Base-by-base conservation (phyloP, 2,888 invertebrate genomes). In the Pteria penguin region DNA sequence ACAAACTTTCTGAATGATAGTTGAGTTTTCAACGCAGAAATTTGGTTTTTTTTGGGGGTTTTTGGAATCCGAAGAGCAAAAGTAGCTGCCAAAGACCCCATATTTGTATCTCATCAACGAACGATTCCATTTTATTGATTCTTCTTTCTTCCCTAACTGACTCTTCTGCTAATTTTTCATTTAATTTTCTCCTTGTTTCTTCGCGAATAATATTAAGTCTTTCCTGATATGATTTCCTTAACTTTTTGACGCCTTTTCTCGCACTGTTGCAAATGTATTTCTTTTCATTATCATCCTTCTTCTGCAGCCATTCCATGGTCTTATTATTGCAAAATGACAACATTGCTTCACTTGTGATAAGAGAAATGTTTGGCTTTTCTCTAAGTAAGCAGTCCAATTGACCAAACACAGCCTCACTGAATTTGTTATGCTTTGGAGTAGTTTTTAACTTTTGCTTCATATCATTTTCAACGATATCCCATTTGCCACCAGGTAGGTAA, bases 81-180 rank as follows among this genome's bases (percentile, higher is more conserved):
- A 26, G 68, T 74, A 77, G 60, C 33, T 80, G 80, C 80, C 80
- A 77, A 4, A 80, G 62, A 24, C 76, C 77, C 74, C 72, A 80
- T 14, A 74, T 24, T 22, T 66, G 14, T 31, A 76, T 72, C 1
- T 74, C 61, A 62, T 76, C 66, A n/a, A 61, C 73, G 14, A 71
- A 31, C 8, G 29, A 27, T 79, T 79, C 77, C 29, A 68, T 3
- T 32, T 55, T 63, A 26, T 68, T 26, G 18, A 79, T 33, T 63
- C 67, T 60, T 27, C 32, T 54, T n/a, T n/a, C n/a, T 70, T 78
- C 68, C 36, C 36, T 61, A n/a, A n/a, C 27, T 65, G 67, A 58
- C 27, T n/a, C 66, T 65, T 72, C 60, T 63, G 29, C 31, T 29
- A 32, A 33, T 29, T 61, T 61, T 62, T 45, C 60, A 24, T 61